Evolutionary conservation across 2,113 vertebrate genomes (phyloP).

Genomic region (Prolemur simus): DNA sequence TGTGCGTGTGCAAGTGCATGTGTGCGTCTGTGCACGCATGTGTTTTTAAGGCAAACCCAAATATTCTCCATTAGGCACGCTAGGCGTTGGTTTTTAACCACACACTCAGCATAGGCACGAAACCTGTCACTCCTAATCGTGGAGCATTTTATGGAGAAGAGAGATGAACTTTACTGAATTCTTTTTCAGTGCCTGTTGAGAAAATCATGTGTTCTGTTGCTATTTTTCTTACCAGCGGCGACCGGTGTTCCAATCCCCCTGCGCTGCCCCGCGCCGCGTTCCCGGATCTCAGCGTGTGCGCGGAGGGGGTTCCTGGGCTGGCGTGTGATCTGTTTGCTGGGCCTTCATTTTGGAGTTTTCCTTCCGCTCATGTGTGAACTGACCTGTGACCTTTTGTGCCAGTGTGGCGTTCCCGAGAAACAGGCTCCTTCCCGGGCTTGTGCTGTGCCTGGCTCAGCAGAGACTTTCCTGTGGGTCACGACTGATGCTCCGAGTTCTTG

Average conservation of each 20-base stretch:
- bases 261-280: not conserved
- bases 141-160: fast-evolving
- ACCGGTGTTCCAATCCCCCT: not conserved
- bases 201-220: not conserved
- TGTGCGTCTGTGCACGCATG: no score
- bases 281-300: not conserved
- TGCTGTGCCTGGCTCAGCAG: not conserved
- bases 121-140: not conserved
- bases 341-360: not conserved
- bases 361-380: not conserved
- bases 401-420: not conserved
- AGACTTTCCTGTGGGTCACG: not conserved
- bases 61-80: fast-evolving
- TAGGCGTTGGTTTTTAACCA: not conserved
- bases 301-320: fast-evolving
- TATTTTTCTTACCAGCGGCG: not conserved
- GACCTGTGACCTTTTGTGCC: not conserved
- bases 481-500: not conserved
- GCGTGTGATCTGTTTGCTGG: not conserved
- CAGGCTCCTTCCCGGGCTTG: not conserved
- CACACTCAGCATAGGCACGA: fast-evolving
- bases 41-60: not conserved
- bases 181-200: not conserved
- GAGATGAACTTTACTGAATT: not conserved
- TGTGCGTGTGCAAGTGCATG: no score